Base-by-base conservation (phyloP, 2,797 vertebrate genomes). In the Spinus olivaceus region DNA sequence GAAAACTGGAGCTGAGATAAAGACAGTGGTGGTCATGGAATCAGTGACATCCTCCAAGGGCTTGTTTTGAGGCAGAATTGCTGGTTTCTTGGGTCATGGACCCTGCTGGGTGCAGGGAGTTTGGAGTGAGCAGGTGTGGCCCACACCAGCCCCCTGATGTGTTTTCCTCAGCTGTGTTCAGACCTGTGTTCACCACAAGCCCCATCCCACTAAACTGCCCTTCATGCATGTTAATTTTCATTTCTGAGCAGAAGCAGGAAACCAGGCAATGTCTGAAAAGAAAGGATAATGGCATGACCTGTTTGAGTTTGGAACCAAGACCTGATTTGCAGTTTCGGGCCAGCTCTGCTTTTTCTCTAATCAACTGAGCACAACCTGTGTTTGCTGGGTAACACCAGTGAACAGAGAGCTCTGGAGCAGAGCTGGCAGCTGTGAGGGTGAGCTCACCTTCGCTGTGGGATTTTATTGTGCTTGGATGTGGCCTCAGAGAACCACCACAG, bases 401-500 rank as follows among this genome's bases (percentile, higher is more conserved):
- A 77, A 41, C 24, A 12, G 56, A 87, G 64, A 69, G 72, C 53
- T 66, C 76, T 81, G 3, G 4, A 80, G 69, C 82, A 0, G 78
- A 77, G 74, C 91, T 89, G 92, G 76, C 69, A 71, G 73, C 51
- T 8, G 0, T 69, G 80, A 33, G 50, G 35, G 69, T 89, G 94
- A 95, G 79, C 57, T 95, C 88, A 91, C 86, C 94, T 85, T 89
- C 2, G 0, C 9, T 18, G 11, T 25, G 84, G 56, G 81, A 53
- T 93, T 93, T 87, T 76, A 51, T 86, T 85, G 81, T 16, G 33
- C 86, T 94, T 85, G 76, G 81, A 88, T 46, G 28, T 1, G 3
- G 90, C 81, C 90, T 80, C 74, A 50, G 73, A 76, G 93, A 86
- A 88, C 88, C 78, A 79, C 76, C 78, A 37, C 65, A 65, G 79